Evolutionary conservation across 2,797 vertebrate genomes (phyloP), one percentile per base, ranked within the genome.

Genomic region (Avahi laniger): DNA sequence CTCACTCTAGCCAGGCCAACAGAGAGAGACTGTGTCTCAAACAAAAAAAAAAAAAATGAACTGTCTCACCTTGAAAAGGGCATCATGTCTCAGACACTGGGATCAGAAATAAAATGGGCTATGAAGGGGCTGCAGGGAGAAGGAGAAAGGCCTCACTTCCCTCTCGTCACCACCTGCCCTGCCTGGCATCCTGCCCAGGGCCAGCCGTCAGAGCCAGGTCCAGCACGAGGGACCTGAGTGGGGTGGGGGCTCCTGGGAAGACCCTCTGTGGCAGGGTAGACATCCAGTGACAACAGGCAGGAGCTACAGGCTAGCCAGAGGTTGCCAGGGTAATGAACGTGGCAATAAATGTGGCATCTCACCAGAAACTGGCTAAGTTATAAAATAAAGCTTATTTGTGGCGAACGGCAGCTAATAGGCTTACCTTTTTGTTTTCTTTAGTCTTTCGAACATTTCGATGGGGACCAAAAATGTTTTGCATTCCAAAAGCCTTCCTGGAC

Each of bases 401-500:
- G 59, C 0, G 0, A n/a, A 5, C 20, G 5, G 0, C 17, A 11
- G 30, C 43, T 13, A 7, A 10, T 22, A 61, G 41, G 35, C 98
- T 89, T 98, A 99, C 99, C 99, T 99, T 99, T 97, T 99, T 99
- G 83, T 99, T 99, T 13, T 99, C 99, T 97, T 99, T 99, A 52
- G 98, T 98, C 97, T 99, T 99, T 96, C 99, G 98, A 93, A 97
- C 97, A 85, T 91, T 97, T 83, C 98, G 98, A 1, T 98, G 98
- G 96, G 97, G 98, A 59, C 98, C 98, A 57, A 97, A 98, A 82
- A 98, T 98, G 97, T 98, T 99, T 65, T 99, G 99, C 38, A 98
- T 98, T 28, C 99, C 99, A 59, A 99, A 99, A 61, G 99, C 98
- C 98, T 99, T 99, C 98, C 99, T 99, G 63, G 99, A 98, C 99